Evolutionary conservation across 2,113 vertebrate species (phyloP).

Genomic region (Zosterops lateralis): DNA sequence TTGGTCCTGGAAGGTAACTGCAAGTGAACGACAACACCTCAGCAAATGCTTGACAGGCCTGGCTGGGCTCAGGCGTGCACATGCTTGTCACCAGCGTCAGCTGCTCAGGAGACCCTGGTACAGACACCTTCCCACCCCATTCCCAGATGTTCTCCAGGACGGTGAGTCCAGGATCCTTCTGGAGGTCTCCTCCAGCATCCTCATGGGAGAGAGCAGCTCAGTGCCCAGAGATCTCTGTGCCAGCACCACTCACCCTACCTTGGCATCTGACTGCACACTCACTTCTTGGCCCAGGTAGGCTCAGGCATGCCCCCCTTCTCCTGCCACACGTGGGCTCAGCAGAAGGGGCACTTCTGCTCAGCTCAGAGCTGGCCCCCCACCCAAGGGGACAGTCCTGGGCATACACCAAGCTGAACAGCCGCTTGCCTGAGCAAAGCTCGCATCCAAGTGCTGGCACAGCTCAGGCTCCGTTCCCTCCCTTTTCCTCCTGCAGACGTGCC

Average conservation of each 20-base stretch:
- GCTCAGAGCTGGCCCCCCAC: background rate
- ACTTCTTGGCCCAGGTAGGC: background rate
- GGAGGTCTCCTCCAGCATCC: background rate
- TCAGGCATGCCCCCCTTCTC: background rate
- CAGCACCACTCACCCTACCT: slow-evolving; percentile 39
- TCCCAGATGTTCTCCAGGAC: background rate
- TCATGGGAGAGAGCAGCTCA: background rate
- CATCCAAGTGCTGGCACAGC: background rate
- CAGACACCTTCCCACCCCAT: background rate
- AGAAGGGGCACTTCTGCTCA: background rate
- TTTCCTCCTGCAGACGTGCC: background rate
- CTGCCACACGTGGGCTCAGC: background rate
- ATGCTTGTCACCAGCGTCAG: slow-evolving; percentile 41
- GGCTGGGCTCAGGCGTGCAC: slow-evolving; percentile 33
- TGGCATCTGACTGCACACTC: background rate
- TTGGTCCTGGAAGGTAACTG: slow-evolving; percentile 60
- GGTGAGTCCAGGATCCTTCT: background rate
- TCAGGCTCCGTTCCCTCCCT: background rate
- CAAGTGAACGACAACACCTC: slow-evolving; percentile 58
- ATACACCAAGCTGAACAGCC: background rate
- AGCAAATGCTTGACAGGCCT: slow-evolving; percentile 29
- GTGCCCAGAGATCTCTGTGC: background rate
- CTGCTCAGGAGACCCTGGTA: slow-evolving; percentile 47
- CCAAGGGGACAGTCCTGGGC: background rate
- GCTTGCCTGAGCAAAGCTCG: background rate